Evolutionary conservation across 2,797 vertebrate genomes (phyloP), one percentile per base, ranked within the genome.

Genomic region (Poeciliopsis gracilis): DNA sequence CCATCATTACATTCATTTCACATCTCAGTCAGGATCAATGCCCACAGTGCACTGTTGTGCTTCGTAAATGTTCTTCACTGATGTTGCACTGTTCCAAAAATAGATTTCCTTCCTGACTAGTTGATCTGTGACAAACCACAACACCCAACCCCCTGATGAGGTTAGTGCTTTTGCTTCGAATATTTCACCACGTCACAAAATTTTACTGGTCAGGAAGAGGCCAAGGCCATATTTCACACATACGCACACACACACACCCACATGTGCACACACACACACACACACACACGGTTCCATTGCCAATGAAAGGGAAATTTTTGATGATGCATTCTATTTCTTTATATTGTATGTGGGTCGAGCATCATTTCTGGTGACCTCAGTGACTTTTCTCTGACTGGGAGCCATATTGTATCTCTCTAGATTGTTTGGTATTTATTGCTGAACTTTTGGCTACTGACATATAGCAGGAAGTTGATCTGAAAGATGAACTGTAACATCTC

Each of bases 351-450:
- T n/a, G 25, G 4, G 66, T 41, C 20, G 4, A 25, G 20, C 18
- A 33, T 33, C 1, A 33, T 72, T 49, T 20, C 47, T 28, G 43
- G 70, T 72, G 18, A 49, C 70, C 18, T 78, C 33, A n/a, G 46
- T 55, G 38, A 1, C 10, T 76, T 67, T 41, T 30, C 61, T 15
- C 6, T 61, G 5, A 61, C 11, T 30, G 5, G 13, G 57, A 18
- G 23, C 2, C 61, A 11, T 38, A 16, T 38, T 41, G 10, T 5
- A 4, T 23, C 9, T 67, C 33, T n/a, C n/a, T 72, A 69, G 15
- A 72, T 77, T 36, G 61, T 30, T 30, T 71, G 5, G 78, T 57
- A 47, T 78, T 86, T 72, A 72, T 73, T 83, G 67, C 75, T 33
- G 43, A 61, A 28, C 20, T 63, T 43, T 75, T 81, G 73, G 41